Evolutionary conservation across 2,888 invertebrate species (phyloP).

Genomic region (Ectemnius continuus): DNA sequence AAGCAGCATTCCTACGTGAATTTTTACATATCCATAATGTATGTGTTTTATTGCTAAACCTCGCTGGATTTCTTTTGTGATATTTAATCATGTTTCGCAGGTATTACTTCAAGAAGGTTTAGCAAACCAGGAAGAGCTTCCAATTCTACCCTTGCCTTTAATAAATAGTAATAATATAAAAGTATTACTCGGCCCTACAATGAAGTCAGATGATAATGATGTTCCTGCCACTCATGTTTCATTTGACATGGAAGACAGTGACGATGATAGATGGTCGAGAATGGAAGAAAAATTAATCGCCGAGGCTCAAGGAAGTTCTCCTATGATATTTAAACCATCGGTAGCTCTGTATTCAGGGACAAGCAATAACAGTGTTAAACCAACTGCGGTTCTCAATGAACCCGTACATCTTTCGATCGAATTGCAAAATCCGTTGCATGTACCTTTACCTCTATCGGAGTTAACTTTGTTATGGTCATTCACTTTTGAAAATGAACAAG

Average conservation of each 20-base stretch:
- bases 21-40: constrained; percentile 92
- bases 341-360: constrained; percentile 85
- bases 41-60: constrained; percentile 59
- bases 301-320: constrained; percentile 84
- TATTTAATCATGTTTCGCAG: constrained; percentile 51
- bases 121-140: constrained; percentile 77
- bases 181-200: constrained; percentile 84
- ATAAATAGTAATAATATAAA: constrained; percentile 84
- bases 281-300: constrained; percentile 89
- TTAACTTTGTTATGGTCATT: constrained; percentile 88
- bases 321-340: constrained; percentile 89
- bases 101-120: constrained; percentile 69
- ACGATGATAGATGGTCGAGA: constrained; percentile 83
- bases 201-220: constrained; percentile 79
- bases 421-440: constrained; percentile 87
- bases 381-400: constrained; percentile 88
- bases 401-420: constrained; percentile 88
- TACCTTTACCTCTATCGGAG: constrained; percentile 84
- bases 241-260: constrained; percentile 74
- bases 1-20: constrained; percentile 90
- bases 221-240: constrained; percentile 70
- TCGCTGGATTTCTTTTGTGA: background rate
- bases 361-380: constrained; percentile 82
- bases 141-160: constrained; percentile 87
- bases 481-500: constrained; percentile 76